Base-by-base conservation (phyloP, 1,140 invertebrate species). In the Ridgeia piscesae region DNA sequence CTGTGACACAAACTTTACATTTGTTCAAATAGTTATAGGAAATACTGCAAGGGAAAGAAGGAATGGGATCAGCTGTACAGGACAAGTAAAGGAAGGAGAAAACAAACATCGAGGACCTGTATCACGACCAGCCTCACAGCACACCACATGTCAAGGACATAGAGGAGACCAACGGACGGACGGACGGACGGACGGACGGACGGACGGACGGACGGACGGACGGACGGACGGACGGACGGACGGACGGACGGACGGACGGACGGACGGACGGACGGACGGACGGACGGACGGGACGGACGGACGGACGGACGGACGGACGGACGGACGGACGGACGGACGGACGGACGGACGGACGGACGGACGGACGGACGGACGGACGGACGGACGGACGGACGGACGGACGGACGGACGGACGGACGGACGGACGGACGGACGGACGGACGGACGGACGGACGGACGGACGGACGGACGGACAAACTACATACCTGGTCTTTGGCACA, bases 401-500 rank as follows among this genome's bases (percentile, higher is more conserved):
- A 77, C 58, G 2, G 27, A 14, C 11, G 2, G 17, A 77, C 58
- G 27, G 17, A 77, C 58, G 27, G 11, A 77, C 2, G 27, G 27
- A 77, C 27, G 27, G 27, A 77, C 58, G n/a, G n/a, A n/a, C n/a
- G n/a, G n/a, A n/a, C n/a, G n/a, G n/a, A n/a, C n/a, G n/a, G n/a
- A n/a, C n/a, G n/a, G n/a, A n/a, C n/a, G n/a, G 8, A 11, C 21
- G 14, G 27, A 77, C 58, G 2, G 27, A 14, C 11, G 2, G 17
- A 77, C 58, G 27, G 17, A 77, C 58, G 27, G 11, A 77, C 2
- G 27, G 27, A 77, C 27, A 77, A 77, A 77, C 58, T 21, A 91
- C 94, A 94, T 94, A 96, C 96, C 96, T 93, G 96, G 96, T 94
- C 96, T 94, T 93, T 96, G 96, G 93, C 96, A 96, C 92, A 96